phyloP scores from a whole-genome alignment of 1,140 invertebrate genomes.

The Diplogasteroides magnus region DNA sequence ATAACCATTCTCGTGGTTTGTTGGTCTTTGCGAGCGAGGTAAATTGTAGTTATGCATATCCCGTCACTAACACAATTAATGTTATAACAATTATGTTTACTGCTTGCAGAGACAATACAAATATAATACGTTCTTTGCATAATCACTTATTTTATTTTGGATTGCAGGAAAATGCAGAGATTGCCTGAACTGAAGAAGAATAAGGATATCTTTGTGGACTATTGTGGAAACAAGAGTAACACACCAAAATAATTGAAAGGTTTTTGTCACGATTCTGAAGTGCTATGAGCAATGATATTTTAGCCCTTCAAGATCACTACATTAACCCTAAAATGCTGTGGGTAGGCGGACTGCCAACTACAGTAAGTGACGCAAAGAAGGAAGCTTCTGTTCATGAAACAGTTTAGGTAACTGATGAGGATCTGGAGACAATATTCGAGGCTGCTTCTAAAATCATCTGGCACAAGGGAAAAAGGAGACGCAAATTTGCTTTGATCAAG shows the following conservation, averaged over 20 bases:
- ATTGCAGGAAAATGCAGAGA: conserved; percentile 23
- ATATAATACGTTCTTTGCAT: too few relatives aligned
- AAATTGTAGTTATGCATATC: too few relatives aligned
- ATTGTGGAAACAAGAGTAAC: conserved; percentile 24
- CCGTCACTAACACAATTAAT: too few relatives aligned
- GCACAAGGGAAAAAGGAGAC: not conserved
- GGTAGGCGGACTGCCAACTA: conserved; percentile 15
- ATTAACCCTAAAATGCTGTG: conserved; percentile 27
- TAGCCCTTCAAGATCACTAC: not conserved
- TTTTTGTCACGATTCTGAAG: not conserved
- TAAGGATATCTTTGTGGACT: conserved; percentile 23
- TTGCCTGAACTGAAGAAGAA: conserved; percentile 21
- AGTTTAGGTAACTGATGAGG: too few relatives aligned
- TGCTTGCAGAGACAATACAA: too few relatives aligned
- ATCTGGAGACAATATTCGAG: conserved; percentile 22
- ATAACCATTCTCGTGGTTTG: too few relatives aligned
- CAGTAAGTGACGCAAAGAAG: too few relatives aligned
- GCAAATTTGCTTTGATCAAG: conserved; percentile 16
- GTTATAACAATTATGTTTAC: too few relatives aligned
- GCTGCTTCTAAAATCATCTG: conserved; percentile 14
- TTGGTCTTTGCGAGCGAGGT: too few relatives aligned
- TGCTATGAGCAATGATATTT: not conserved
- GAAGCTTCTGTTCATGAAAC: too few relatives aligned
- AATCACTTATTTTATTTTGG: too few relatives aligned
- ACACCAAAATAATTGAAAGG: conserved; percentile 1